Base-by-base conservation (phyloP, 2,888 invertebrate genomes). In the Sinotaia quadrata region DNA sequence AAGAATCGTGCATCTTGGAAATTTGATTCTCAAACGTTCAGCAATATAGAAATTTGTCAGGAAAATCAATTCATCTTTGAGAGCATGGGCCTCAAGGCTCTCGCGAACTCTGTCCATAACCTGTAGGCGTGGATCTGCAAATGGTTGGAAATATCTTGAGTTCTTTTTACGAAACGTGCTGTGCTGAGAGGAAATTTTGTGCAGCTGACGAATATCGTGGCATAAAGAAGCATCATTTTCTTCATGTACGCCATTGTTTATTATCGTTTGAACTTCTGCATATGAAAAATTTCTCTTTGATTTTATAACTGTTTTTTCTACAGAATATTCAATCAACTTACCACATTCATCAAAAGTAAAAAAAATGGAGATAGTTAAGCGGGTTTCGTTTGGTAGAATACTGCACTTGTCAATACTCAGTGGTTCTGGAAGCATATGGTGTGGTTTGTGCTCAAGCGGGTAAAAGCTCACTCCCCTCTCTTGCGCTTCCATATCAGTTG, bases 341-440 rank as follows among this genome's bases (percentile, higher is more conserved):
- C 76, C 78, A n/a, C 75, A 56, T 54, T 41, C 59, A 49, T 72
- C 54, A 5, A 78, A 51, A 15, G 57, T 33, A 29, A 78, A 78
- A 44, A 82, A 72, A 2, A 81, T 68, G 31, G 82, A 79, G 10
- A 81, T 58, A 0, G 79, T 71, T 8, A 72, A 68, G 44, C 81
- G 70, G 7, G 57, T 66, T 61, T 69, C 56, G 31, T 67, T 69
- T 27, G 77, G 76, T 10, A 74, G 54, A 3, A 81, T 68, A 72
- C 80, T 81, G 49, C 75, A 74, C 4, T 71, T 21, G 31, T 75
- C 71, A 12, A 69, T 67, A 63, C 77, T 75, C 0, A 81, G 60
- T 44, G 74, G 74, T 52, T 78, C 75, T 18, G 81, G 81, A 29
- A 81, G 57, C 80, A 81, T 81, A 41, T 75, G 57, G 29, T 71